These are phyloP conservation scores for Corvus cornix DNA, from an alignment of 2,113 vertebrate species.

Conservation along the genomic window DNA sequence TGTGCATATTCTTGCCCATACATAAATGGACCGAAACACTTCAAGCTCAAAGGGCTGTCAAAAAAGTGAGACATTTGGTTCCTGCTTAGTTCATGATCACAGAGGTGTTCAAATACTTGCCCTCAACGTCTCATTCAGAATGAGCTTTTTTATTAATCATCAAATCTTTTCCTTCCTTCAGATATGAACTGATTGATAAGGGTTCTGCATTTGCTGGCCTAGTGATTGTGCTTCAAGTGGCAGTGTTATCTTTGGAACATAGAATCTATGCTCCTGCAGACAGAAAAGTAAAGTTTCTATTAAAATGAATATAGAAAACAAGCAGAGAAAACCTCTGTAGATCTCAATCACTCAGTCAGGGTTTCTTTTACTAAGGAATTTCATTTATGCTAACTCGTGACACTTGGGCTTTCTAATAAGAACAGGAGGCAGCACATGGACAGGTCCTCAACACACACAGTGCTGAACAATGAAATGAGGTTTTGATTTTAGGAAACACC, in stretches of 20 bases:
- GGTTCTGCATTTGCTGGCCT: slow-evolving; percentile 47
- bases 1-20: not conserved
- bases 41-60: not conserved
- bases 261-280: slow-evolving; percentile 15
- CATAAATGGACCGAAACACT: not conserved
- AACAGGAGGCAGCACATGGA: not conserved
- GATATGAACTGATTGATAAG: slow-evolving; percentile 34
- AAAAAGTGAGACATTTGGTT: not conserved
- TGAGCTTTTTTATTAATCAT: slow-evolving; percentile 6
- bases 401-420: not conserved
- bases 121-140: slow-evolving; percentile 2
- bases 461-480: not conserved
- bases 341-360: not conserved
- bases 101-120: not conserved
- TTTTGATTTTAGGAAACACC: slow-evolving; percentile 27
- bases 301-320: slow-evolving; percentile 25
- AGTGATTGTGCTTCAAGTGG: slow-evolving; percentile 37
- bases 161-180: slow-evolving; percentile 35
- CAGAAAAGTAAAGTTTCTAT: slow-evolving; percentile 52
- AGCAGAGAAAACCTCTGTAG: not conserved
- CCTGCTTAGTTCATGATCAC: not conserved
- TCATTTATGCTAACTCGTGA: not conserved
- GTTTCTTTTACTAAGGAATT: not conserved
- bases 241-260: slow-evolving; percentile 56
- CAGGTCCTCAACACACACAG: not conserved